phyloP scores from a whole-genome alignment of 2,797 vertebrate genomes.

The Microcaecilia unicolor region DNA sequence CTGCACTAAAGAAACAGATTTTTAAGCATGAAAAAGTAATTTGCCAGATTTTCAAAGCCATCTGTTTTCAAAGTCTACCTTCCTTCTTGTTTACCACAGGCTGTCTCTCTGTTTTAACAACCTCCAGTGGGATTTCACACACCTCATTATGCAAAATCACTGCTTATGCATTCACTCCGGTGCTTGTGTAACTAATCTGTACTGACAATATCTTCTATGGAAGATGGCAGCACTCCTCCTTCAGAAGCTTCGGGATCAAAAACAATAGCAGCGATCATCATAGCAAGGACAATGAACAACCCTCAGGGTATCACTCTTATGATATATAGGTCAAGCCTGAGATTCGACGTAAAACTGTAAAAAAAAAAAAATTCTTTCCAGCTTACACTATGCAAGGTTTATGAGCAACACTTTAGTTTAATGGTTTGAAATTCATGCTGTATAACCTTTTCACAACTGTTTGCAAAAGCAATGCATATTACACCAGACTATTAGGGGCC shows the following conservation, averaged over 20 bases:
- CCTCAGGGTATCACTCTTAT: too few relatives aligned
- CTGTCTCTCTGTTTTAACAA: conserved; percentile 76
- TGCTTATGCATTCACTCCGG: conserved; percentile 59
- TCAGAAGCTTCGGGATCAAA: conserved; percentile 50
- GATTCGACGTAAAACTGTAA: conserved; percentile 13
- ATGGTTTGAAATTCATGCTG: too few relatives aligned
- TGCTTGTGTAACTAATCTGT: conserved; percentile 62
- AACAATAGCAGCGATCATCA: conserved; percentile 29
- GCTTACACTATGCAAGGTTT: too few relatives aligned
- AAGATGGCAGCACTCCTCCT: conserved; percentile 47
- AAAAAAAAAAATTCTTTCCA: not conserved
- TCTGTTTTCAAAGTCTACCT: conserved; percentile 68
- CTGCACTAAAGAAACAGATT: conserved; percentile 44
- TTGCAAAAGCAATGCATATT: too few relatives aligned
- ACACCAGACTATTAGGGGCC: too few relatives aligned
- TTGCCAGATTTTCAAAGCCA: conserved; percentile 67
- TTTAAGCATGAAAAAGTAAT: conserved; percentile 50
- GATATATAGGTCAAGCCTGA: conserved; percentile 39
- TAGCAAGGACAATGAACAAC: too few relatives aligned
- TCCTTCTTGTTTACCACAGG: conserved; percentile 63
- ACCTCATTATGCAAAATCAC: conserved; percentile 66
- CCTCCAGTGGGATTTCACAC: conserved; percentile 64
- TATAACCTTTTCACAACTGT: too few relatives aligned
- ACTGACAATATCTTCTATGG: conserved; percentile 47
- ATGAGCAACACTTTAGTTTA: too few relatives aligned